A percentile compares a stretch with the other conserved stretches of the same genome.
phyloP scores from a whole-genome alignment of 2,113 vertebrate genomes.

The Hydrochoerus hydrochaeris region DNA sequence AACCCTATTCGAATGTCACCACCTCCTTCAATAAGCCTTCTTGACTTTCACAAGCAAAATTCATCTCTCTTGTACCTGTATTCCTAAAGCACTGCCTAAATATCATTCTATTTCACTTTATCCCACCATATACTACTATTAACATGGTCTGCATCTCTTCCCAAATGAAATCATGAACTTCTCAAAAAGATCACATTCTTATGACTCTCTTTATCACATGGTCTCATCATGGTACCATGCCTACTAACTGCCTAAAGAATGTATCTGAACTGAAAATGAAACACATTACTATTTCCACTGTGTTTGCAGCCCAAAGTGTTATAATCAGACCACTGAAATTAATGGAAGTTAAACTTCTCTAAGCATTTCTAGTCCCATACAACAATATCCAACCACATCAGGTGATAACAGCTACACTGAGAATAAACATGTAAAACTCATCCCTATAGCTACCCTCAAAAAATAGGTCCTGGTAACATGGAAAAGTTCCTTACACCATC shows the following conservation, averaged over 20 bases:
- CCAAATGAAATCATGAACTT: neutral
- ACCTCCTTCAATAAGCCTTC: neutral
- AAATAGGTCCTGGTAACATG: neutral
- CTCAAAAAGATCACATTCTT: neutral
- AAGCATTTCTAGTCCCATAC: neutral
- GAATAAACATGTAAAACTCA: neutral
- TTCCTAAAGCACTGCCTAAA: too few species aligned
- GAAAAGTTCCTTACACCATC: neutral
- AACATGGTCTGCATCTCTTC: neutral
- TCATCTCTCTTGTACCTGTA: neutral
- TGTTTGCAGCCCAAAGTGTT: neutral
- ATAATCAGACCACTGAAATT: neutral
- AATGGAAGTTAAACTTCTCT: neutral
- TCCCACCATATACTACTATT: neutral
- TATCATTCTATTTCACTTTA: neutral
- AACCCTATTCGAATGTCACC: neutral
- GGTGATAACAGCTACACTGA: neutral
- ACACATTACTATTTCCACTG: neutral
- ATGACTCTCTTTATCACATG: neutral
- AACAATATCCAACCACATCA: neutral
- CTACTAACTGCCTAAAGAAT: neutral
- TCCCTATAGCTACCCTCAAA: neutral
- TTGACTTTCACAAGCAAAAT: neutral
- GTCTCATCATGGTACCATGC: neutral
- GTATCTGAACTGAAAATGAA: constrained; percentile 18